Base-by-base conservation (phyloP, 2,888 invertebrate genomes). In the Halocaridina rubra region DNA sequence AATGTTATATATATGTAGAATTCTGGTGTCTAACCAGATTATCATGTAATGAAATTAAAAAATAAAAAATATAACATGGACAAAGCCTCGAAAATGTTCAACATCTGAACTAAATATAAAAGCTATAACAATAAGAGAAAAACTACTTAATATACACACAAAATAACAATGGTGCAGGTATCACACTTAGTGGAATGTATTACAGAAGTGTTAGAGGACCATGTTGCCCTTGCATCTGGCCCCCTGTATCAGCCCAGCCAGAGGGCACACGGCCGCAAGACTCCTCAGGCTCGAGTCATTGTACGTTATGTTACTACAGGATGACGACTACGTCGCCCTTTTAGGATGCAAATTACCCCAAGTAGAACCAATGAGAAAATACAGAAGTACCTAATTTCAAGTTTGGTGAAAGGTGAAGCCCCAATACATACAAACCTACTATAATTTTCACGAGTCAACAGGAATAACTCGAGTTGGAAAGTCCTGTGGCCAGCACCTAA, bases 121-220 rank as follows among this genome's bases (percentile, higher is more conserved):
- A 82, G 82, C 82, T 82, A 82, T 82, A 82, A 82, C 82, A 82
- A 82, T 82, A 82, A 71, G 71, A 77, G 77, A 69, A 53, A 77
- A 82, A 82, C 82, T 82, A 82, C 82, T 82, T 76, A 82, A 82
- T 82, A 77, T 82, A 82, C 82, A 82, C 82, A 82, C 82, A 82
- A 77, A 82, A 82, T 82, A 82, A 82, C 82, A 82, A 82, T 82
- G 74, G 82, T 82, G 82, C 82, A 82, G 77, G 71, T 82, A 82
- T 82, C 82, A 82, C 82, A 77, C 82, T 82, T 82, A 82, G 76
- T 69, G 82, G 77, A 82, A 77, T 77, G 77, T 77, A 77, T 82
- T 77, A 77, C 77, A 77, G 77, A 82, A 77, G 77, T 77, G 77
- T 82, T 77, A 82, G 82, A 82, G 82, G 82, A 82, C 82, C 69